A percentile compares a stretch with the other conserved stretches of the same genome.
phyloP scores from a whole-genome alignment of 2,113 vertebrate genomes.

The Isurus oxyrinchus region DNA sequence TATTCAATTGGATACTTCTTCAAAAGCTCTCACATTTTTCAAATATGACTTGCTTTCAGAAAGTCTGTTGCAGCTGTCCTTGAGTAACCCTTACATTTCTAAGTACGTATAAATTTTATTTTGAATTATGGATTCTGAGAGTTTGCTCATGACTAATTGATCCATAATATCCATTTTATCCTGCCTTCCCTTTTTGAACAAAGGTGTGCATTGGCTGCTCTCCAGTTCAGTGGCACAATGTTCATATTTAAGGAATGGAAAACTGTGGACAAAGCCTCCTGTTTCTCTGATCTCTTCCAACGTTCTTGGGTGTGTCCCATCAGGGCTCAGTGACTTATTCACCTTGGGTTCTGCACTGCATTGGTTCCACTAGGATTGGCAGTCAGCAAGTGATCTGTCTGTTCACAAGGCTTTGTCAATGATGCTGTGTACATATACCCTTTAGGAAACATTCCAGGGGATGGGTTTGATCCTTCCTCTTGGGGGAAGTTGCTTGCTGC shows the following conservation, averaged over 20 bases:
- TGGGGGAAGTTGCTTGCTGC: background rate
- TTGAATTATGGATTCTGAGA: background rate
- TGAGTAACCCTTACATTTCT: background rate
- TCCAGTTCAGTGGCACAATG: background rate
- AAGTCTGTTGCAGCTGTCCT: background rate
- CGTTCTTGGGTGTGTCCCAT: background rate
- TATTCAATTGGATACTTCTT: background rate
- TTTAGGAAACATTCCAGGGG: background rate
- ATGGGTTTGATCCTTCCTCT: background rate
- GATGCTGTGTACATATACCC: background rate
- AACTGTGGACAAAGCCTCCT: background rate
- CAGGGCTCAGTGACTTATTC: background rate
- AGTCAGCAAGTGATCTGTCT: background rate
- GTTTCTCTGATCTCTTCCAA: background rate
- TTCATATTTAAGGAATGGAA: background rate
- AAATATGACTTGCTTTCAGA: background rate
- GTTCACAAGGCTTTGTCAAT: background rate
- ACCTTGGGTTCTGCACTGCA: background rate
- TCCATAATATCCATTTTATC: background rate
- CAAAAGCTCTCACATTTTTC: background rate
- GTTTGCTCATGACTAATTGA: background rate
- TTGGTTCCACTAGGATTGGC: background rate
- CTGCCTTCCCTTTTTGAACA: background rate
- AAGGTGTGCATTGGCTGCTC: background rate
- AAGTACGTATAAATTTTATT: background rate